These are phyloP conservation scores for Pyrocoelia pectoralis DNA, from an alignment of 2,888 invertebrate species.

Conservation along the genomic window DNA sequence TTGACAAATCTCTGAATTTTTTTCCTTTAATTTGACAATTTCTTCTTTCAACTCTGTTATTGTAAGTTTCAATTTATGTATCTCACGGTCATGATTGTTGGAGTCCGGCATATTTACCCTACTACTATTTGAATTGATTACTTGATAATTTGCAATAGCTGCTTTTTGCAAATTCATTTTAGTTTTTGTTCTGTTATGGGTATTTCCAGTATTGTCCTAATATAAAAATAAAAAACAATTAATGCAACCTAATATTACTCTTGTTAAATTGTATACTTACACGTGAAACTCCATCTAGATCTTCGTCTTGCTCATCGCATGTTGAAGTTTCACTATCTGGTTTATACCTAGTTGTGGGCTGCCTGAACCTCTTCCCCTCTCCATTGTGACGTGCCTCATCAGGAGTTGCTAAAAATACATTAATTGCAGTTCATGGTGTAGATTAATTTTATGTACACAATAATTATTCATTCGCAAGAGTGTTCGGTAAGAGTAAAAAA, in stretches of 20 bases:
- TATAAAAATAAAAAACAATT: too few species aligned
- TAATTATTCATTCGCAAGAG: neutral
- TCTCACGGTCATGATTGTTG: neutral
- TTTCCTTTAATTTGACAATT: conserved; percentile 2
- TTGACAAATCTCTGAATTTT: neutral
- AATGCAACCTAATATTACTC: neutral
- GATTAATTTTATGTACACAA: conserved; percentile 4
- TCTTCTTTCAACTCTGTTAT: neutral
- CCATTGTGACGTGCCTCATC: too few species aligned
- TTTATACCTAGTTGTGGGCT: neutral
- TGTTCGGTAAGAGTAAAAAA: neutral
- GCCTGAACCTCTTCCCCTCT: too few species aligned
- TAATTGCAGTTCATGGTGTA: neutral
- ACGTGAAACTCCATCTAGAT: neutral
- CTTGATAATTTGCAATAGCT: neutral
- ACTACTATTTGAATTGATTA: neutral
- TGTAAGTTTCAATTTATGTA: neutral
- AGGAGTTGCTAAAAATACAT: too few species aligned
- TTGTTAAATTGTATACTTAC: conserved; percentile 4
- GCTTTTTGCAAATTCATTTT: neutral
- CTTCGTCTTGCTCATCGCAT: neutral
- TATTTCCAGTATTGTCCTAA: neutral
- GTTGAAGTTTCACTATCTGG: conserved; percentile 4
- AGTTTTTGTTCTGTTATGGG: neutral
- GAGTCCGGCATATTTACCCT: neutral